Evolutionary conservation across 2,888 invertebrate genomes (phyloP).

Genomic region (Tetranychus piercei): DNA sequence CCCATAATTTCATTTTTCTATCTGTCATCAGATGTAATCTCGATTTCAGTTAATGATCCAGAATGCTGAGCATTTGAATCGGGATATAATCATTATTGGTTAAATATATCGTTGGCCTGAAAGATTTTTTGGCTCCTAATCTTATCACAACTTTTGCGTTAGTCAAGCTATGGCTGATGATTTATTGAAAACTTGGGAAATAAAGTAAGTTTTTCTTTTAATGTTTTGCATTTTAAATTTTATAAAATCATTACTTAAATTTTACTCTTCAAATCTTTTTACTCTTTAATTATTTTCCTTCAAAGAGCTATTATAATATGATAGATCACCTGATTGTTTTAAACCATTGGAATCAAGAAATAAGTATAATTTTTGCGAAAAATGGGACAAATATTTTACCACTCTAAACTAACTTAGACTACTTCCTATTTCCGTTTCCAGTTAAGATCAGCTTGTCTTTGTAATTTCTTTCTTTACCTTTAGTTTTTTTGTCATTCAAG

Average conservation of each 20-base stretch:
- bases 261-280: conserved; percentile 1
- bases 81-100: conserved; percentile 44
- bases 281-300: conserved; percentile 22
- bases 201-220: conserved; percentile 41
- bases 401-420: no score
- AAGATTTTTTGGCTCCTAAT: conserved; percentile 52
- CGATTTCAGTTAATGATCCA: conserved; percentile 55
- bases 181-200: conserved; percentile 52
- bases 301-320: conserved; percentile 61
- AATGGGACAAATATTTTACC: no score
- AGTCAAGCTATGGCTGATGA: conserved; percentile 77
- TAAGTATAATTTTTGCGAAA: conserved; percentile 53
- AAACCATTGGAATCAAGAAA: conserved; percentile 46
- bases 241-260: no score
- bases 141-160: conserved; percentile 70
- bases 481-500: no score
- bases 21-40: conserved; percentile 64
- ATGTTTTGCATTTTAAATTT: conserved; percentile 9
- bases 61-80: conserved; percentile 73
- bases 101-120: conserved; percentile 51
- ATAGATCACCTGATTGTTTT: conserved; percentile 66
- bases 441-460: no score
- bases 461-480: no score
- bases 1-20: no score
- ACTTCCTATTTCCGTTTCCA: no score